Evolutionary conservation across 2,888 invertebrate genomes (phyloP).

Genomic region (Thecocarcelia acutangulata): DNA sequence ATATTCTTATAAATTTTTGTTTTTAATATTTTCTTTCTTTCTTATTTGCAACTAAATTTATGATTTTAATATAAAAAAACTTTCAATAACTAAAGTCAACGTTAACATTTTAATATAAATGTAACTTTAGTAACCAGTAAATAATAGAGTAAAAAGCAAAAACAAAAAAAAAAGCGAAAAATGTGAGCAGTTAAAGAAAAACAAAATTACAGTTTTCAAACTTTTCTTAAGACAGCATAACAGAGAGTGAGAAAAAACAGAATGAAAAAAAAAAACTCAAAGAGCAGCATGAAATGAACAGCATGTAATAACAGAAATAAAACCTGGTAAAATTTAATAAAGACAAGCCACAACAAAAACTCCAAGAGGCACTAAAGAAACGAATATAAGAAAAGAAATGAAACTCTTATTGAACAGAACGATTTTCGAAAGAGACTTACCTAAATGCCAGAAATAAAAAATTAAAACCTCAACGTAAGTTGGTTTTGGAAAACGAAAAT

Average conservation of each 20-base stretch:
- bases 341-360: constrained; percentile 59
- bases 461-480: constrained; percentile 25
- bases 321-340: constrained; percentile 60
- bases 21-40: not conserved
- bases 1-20: constrained; percentile 16
- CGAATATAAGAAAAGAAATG: not conserved
- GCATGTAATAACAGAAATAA: constrained; percentile 40
- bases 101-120: constrained; percentile 64
- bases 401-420: not conserved
- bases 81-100: constrained; percentile 67
- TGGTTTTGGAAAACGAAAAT: not conserved
- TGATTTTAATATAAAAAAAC: constrained; percentile 68
- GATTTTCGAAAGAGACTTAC: not conserved
- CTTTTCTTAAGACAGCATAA: constrained; percentile 15
- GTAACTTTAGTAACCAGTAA: constrained; percentile 61
- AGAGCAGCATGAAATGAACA: constrained; percentile 35
- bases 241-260: not conserved
- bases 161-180: not conserved
- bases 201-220: constrained; percentile 40
- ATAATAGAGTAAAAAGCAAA: constrained; percentile 42
- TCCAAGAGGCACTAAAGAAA: constrained; percentile 47
- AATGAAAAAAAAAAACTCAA: not conserved
- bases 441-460: constrained; percentile 8
- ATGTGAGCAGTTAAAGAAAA: constrained; percentile 2
- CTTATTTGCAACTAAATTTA: constrained; percentile 50